Base-by-base conservation (phyloP, 1,140 invertebrate species). In the Drosophila triauraria region DNA sequence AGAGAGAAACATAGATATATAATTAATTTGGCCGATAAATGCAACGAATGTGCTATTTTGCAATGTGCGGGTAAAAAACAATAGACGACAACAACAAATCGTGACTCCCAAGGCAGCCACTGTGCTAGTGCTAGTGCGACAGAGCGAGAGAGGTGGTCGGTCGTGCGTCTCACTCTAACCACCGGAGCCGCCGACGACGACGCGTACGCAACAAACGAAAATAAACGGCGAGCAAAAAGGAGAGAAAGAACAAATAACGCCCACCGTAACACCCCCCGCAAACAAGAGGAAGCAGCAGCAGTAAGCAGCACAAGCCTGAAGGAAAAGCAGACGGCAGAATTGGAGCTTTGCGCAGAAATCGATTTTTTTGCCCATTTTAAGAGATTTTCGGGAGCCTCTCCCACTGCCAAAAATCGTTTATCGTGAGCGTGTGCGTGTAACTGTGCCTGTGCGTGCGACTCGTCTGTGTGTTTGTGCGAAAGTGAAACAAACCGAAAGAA, bases 291-390 rank as follows among this genome's bases (percentile, higher is more conserved):
- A 76, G 80, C 69, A 78, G 80, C 48, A 75, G 48, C 35, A 75
- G 42, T n/a, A 80, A 69, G 72, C 53, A 63, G 64, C 58, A 80
- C 43, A 59, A 62, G 78, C 53, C 53, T 68, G 53, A 60, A 61
- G 59, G 54, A 75, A 48, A 59, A 70, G 75, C 63, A 85, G 64
- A 70, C 67, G 67, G 67, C 67, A 82, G 69, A 86, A 80, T 78
- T 86, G 87, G 83, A 87, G 78, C 88, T 91, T 87, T 88, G 84
- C 81, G 84, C 88, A 91, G 88, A 91, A 91, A 88, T 85, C 80
- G 81, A 84, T 91, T 91, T 87, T 91, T 87, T 87, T 84, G 84
- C 77, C 80, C 81, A 87, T 82, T 91, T 91, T 86, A 82, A 69
- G 56, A 80, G 69, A 82, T 74, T 82, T 81, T 61, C 51, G 63